phyloP scores from a whole-genome alignment of 2,888 invertebrate genomes.

The Apomyelois bistriatella region DNA sequence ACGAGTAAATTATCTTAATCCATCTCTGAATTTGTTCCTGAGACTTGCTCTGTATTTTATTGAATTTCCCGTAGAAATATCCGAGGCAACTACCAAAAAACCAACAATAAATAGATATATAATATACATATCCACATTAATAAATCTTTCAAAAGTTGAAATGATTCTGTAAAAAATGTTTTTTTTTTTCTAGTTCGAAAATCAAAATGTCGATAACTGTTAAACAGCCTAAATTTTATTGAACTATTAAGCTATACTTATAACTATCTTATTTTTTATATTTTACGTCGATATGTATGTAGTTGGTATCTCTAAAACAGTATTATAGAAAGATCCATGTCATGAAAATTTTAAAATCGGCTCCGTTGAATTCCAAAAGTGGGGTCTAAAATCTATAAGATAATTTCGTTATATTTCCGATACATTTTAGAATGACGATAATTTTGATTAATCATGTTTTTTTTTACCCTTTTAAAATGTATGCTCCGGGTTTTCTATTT shows the following conservation, averaged over 20 bases:
- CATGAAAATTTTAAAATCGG: slow-evolving; percentile 40
- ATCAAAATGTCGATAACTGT: slow-evolving; percentile 62
- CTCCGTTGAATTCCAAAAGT: slow-evolving; percentile 39
- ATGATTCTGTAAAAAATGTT: background rate
- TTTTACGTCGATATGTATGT: slow-evolving; percentile 79
- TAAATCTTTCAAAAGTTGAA: slow-evolving; percentile 5
- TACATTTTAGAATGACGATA: slow-evolving; percentile 54
- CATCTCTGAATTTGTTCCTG: too few relatives aligned
- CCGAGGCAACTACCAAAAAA: slow-evolving; percentile 13
- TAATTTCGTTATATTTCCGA: slow-evolving; percentile 51
- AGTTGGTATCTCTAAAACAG: slow-evolving; percentile 71
- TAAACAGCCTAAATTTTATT: slow-evolving; percentile 67
- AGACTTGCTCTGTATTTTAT: too few relatives aligned
- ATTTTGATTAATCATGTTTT: slow-evolving; percentile 59
- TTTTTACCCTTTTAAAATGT: slow-evolving; percentile 45
- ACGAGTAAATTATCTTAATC: too few relatives aligned
- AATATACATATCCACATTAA: background rate
- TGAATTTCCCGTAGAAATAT: background rate
- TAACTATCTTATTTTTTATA: slow-evolving; percentile 58
- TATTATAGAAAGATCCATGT: slow-evolving; percentile 42
- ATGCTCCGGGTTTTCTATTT: slow-evolving; percentile 44
- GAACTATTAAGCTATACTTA: slow-evolving; percentile 66
- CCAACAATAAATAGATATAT: slow-evolving; percentile 17
- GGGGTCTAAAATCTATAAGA: slow-evolving; percentile 53
- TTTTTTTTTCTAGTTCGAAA: slow-evolving; percentile 29